These are phyloP conservation scores for Semnornis frantzii DNA, from an alignment of 2,113 vertebrate genomes.

Conservation along the genomic window DNA sequence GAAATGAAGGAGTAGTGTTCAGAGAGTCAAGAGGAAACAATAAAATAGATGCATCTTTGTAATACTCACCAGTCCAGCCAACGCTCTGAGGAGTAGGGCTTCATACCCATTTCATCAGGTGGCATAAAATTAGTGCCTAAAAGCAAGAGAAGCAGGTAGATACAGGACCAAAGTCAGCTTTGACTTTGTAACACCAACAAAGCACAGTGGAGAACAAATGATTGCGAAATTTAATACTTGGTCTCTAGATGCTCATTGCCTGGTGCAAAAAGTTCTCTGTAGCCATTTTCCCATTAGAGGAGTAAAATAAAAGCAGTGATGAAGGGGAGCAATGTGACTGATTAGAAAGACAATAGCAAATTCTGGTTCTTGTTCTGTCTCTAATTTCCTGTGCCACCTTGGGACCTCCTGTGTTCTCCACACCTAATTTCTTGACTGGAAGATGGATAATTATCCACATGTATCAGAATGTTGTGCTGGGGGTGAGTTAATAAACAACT, in stretches of 20 bases:
- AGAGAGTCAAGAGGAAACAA: not conserved
- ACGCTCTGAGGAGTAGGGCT: not conserved
- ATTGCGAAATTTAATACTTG: not conserved
- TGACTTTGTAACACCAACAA: not conserved
- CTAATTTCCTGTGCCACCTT: not conserved
- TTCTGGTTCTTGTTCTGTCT: not conserved
- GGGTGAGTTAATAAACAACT: not conserved
- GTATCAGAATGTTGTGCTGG: not conserved
- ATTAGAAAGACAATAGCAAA: not conserved
- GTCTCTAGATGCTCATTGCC: not conserved
- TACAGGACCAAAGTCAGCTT: not conserved
- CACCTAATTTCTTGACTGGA: not conserved
- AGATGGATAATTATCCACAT: not conserved
- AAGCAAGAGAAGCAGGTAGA: not conserved
- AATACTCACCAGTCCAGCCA: not conserved
- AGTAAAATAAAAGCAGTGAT: not conserved
- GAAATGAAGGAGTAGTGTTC: conserved; percentile 13
- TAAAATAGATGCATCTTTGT: not conserved
- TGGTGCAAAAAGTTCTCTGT: not conserved
- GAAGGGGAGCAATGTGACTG: not conserved
- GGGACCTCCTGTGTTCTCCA: not conserved
- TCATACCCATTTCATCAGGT: not conserved
- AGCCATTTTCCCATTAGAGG: not conserved
- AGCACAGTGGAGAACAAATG: not conserved
- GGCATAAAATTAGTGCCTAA: not conserved